These are phyloP conservation scores for Arenicola marina DNA, from an alignment of 2,888 invertebrate species.

Conservation along the genomic window DNA sequence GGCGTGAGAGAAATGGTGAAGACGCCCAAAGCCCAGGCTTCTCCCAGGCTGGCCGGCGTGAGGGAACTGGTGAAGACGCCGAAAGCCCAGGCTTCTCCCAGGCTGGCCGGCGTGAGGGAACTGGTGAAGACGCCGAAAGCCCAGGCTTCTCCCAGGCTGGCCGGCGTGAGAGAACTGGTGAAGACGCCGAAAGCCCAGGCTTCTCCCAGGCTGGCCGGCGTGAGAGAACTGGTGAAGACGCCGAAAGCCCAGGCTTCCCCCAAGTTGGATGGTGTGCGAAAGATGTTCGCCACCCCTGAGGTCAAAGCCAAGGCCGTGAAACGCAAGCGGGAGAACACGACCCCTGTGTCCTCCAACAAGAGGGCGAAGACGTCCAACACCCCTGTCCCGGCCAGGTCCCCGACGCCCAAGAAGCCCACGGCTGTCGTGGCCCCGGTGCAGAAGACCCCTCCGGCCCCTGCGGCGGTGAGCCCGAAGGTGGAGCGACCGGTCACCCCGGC, in stretches of 20 bases:
- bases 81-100: constrained; percentile 12
- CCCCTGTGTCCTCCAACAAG: not conserved
- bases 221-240: too few relatives aligned
- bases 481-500: not conserved
- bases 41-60: constrained; percentile 40
- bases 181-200: too few relatives aligned
- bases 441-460: not conserved
- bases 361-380: not conserved
- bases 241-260: too few relatives aligned
- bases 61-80: constrained; percentile 28
- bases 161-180: too few relatives aligned
- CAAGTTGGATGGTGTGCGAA: constrained; percentile 24
- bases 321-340: not conserved
- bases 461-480: not conserved
- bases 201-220: too few relatives aligned
- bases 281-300: constrained; percentile 4
- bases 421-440: not conserved
- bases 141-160: too few relatives aligned
- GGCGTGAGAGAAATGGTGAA: constrained; percentile 28
- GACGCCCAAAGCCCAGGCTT: constrained; percentile 28
- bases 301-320: not conserved
- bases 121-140: constrained; percentile 27
- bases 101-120: constrained; percentile 29
- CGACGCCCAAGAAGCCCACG: not conserved
- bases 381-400: not conserved